phyloP scores from a whole-genome alignment of 2,113 vertebrate species.

The Channa argus region DNA sequence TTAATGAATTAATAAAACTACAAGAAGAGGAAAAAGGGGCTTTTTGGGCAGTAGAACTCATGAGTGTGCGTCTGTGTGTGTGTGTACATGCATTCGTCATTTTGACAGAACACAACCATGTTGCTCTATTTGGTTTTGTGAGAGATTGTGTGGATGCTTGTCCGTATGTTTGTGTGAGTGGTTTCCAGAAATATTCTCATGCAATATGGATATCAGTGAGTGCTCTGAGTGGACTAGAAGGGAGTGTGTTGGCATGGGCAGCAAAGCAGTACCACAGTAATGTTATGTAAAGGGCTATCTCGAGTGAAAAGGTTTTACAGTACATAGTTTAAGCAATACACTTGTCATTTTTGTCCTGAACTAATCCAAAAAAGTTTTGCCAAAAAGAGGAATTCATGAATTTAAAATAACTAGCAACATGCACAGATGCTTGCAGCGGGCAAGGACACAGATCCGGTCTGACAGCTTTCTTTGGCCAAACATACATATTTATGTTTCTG shows the following conservation, averaged over 20 bases:
- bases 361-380: constrained; percentile 20
- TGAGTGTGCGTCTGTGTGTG: constrained; percentile 1
- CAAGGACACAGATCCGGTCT: constrained; percentile 36
- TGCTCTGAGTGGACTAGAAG: constrained; percentile 27
- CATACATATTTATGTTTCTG: constrained; percentile 37
- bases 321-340: not conserved
- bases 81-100: not conserved
- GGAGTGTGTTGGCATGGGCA: constrained; percentile 3
- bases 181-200: constrained; percentile 36
- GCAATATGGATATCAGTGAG: constrained; percentile 61
- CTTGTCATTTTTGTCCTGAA: constrained; percentile 30
- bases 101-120: not conserved
- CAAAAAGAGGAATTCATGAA: constrained; percentile 36
- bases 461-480: constrained; percentile 51
- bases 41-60: constrained; percentile 19
- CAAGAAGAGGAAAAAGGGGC: constrained; percentile 29
- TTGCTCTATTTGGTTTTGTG: constrained; percentile 3
- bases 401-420: constrained; percentile 46
- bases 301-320: constrained; percentile 31
- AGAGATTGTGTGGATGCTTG: not conserved
- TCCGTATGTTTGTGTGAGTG: constrained; percentile 22
- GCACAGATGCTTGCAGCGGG: constrained; percentile 27
- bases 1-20: constrained; percentile 66
- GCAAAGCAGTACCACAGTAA: constrained; percentile 27
- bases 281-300: constrained; percentile 41